These are phyloP conservation scores for Pachypsylla venusta DNA, from an alignment of 1,140 invertebrate species.

Conservation along the genomic window DNA sequence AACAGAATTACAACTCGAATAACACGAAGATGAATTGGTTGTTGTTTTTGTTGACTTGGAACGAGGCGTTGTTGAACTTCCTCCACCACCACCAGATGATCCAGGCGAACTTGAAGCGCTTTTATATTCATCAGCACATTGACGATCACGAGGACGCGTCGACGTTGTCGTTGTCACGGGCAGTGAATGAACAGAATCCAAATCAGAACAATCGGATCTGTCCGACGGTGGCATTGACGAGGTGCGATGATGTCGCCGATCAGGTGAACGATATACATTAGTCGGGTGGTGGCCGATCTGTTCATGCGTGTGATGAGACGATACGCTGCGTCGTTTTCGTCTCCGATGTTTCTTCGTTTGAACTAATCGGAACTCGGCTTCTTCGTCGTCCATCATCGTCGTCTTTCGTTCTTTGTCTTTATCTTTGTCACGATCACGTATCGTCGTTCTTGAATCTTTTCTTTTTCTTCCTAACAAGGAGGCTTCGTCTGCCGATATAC, in stretches of 20 bases:
- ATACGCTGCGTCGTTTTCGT: background rate
- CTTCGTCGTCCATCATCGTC: too few species aligned
- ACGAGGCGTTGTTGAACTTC: too few species aligned
- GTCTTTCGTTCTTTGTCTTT: background rate
- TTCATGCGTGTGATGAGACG: background rate
- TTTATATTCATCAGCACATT: background rate
- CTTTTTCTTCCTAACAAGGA: background rate
- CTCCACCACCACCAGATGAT: too few species aligned
- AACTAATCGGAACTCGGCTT: background rate
- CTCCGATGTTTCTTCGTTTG: conserved; percentile 5
- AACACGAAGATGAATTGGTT: background rate
- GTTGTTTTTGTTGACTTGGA: too few species aligned
- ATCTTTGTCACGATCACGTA: background rate
- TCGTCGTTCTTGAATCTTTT: background rate
- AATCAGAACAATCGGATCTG: conserved; percentile 53
- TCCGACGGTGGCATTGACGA: conserved; percentile 49
- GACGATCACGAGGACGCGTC: background rate
- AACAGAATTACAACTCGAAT: background rate
- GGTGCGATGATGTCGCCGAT: conserved; percentile 32
- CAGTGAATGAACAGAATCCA: conserved; percentile 55
- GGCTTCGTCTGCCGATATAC: background rate
- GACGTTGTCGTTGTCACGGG: conserved; percentile 40
- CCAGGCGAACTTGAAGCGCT: too few species aligned
- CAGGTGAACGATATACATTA: conserved; percentile 15
- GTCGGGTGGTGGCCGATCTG: background rate